Evolutionary conservation across 2,797 vertebrate species (phyloP).

Genomic region (Oryzias dopingdopingensis): DNA sequence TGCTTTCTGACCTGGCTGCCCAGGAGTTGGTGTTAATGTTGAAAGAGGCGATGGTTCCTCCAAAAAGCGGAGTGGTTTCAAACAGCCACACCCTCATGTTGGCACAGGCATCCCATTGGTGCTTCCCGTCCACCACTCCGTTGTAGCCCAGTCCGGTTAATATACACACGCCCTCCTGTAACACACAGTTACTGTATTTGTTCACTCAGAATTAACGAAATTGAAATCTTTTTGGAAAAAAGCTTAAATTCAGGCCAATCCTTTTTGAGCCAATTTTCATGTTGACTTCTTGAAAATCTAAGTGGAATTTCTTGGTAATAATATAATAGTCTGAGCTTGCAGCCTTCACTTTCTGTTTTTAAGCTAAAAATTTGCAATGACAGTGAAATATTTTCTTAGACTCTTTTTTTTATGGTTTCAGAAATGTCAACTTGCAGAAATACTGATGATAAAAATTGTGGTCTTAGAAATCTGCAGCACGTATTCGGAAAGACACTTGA

Average conservation of each 20-base stretch:
- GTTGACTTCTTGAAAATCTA: too few relatives aligned
- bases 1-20: constrained; percentile 87
- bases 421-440: too few relatives aligned
- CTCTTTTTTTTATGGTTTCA: too few relatives aligned
- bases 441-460: too few relatives aligned
- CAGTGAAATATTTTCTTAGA: neutral
- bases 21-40: constrained; percentile 97
- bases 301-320: too few relatives aligned
- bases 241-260: neutral
- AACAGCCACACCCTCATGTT: constrained; percentile 96
- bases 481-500: neutral
- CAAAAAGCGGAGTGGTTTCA: constrained; percentile 92
- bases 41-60: constrained; percentile 93
- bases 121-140: constrained; percentile 74
- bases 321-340: neutral
- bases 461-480: too few relatives aligned
- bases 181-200: constrained; percentile 6
- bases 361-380: neutral
- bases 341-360: neutral
- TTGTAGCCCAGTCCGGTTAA: constrained; percentile 90
- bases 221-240: too few relatives aligned
- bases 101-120: constrained; percentile 90
- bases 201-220: too few relatives aligned
- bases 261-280: too few relatives aligned
- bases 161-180: constrained; percentile 94